phyloP scores from a whole-genome alignment of 2,797 vertebrate genomes.

The Squalus acanthias region DNA sequence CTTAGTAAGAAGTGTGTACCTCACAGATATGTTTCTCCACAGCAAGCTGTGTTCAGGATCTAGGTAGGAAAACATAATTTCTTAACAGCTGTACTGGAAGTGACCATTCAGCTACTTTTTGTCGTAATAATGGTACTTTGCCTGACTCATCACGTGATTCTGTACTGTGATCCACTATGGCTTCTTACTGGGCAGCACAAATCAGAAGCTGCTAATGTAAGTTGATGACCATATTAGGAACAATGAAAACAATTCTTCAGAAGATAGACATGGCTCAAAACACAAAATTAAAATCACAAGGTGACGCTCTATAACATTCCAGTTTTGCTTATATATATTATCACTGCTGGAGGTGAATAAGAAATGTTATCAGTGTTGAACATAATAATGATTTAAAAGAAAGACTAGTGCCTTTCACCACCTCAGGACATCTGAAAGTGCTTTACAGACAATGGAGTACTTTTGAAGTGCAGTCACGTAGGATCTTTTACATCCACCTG shows the following conservation, averaged over 20 bases:
- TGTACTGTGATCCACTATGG: background rate
- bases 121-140: background rate
- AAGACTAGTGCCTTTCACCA: too few species aligned
- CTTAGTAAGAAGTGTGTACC: too few species aligned
- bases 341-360: background rate
- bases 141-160: background rate
- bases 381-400: background rate
- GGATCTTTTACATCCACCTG: too few species aligned
- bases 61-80: background rate
- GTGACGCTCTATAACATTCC: background rate
- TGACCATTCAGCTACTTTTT: background rate
- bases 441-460: too few species aligned
- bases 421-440: too few species aligned
- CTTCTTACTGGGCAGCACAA: background rate
- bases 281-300: background rate
- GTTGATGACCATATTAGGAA: background rate
- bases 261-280: background rate
- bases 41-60: background rate
- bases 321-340: background rate
- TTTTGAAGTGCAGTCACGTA: too few species aligned
- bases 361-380: background rate
- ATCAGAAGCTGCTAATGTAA: background rate
- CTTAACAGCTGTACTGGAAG: background rate
- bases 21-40: background rate
- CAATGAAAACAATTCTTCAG: too few species aligned